These are phyloP conservation scores for Tenualosa ilisha DNA, from an alignment of 2,797 vertebrate genomes.

Conservation along the genomic window DNA sequence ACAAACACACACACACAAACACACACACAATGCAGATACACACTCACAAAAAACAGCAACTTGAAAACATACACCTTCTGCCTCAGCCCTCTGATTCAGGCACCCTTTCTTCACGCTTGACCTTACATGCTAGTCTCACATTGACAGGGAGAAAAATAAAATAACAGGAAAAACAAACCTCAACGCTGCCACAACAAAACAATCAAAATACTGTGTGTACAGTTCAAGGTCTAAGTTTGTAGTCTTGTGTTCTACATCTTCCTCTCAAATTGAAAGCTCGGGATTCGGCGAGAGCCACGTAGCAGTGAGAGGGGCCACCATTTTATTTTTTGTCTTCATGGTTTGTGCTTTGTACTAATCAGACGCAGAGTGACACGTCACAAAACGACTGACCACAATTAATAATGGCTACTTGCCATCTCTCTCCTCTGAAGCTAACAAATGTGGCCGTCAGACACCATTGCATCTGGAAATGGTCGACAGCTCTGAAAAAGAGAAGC, in stretches of 20 bases:
- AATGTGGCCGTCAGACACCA: constrained; percentile 60
- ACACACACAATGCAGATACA: not conserved
- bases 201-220: constrained; percentile 12
- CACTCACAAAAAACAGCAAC: not conserved
- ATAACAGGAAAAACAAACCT: constrained; percentile 5
- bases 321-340: constrained; percentile 3
- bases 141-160: constrained; percentile 5
- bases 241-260: not conserved
- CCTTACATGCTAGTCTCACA: constrained; percentile 13
- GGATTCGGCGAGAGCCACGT: not conserved
- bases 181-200: constrained; percentile 15
- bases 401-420: constrained; percentile 43
- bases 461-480: constrained; percentile 50
- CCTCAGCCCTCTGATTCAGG: not conserved
- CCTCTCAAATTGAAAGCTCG: not conserved
- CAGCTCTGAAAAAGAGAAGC: constrained; percentile 46
- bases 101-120: constrained; percentile 12
- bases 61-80: constrained; percentile 21
- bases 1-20: constrained; percentile 18
- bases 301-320: not conserved
- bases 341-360: not conserved
- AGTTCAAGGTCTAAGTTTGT: constrained; percentile 21
- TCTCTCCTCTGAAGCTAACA: constrained; percentile 60
- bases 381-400: constrained; percentile 11
- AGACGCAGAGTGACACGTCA: not conserved